phyloP scores from a whole-genome alignment of 2,888 invertebrate genomes.

The Tipula unca region DNA sequence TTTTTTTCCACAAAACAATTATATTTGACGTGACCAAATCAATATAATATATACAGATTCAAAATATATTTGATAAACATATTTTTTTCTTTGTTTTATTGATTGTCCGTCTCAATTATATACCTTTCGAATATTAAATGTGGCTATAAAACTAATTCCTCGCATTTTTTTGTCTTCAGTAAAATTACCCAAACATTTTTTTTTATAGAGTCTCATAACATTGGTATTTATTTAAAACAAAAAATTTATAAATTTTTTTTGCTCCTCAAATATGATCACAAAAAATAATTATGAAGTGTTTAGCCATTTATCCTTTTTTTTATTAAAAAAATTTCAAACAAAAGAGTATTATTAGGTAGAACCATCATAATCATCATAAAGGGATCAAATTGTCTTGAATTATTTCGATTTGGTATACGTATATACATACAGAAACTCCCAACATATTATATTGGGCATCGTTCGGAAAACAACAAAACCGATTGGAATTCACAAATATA shows the following conservation, averaged over 20 bases:
- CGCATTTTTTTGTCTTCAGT: not conserved
- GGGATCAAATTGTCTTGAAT: not conserved
- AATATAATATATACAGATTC: not conserved
- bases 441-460: not conserved
- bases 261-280: not conserved
- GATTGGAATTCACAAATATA: not conserved
- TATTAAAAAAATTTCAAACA: too few species aligned
- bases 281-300: not conserved
- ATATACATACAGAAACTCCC: not conserved
- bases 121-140: not conserved
- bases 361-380: not conserved
- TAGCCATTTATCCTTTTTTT: not conserved
- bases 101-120: not conserved
- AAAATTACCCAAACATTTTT: not conserved
- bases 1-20: not conserved
- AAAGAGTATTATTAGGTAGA: not conserved
- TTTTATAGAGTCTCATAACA: too few species aligned
- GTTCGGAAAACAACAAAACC: not conserved
- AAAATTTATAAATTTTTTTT: too few species aligned
- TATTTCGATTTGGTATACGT: not conserved
- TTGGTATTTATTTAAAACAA: too few species aligned
- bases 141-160: not conserved
- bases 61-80: not conserved
- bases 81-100: not conserved
- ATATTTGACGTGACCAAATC: conserved; percentile 8